Evolutionary conservation across 2,888 invertebrate species (phyloP), one percentile per base, ranked within the genome.

Genomic region (Meliscaeva auricollis): DNA sequence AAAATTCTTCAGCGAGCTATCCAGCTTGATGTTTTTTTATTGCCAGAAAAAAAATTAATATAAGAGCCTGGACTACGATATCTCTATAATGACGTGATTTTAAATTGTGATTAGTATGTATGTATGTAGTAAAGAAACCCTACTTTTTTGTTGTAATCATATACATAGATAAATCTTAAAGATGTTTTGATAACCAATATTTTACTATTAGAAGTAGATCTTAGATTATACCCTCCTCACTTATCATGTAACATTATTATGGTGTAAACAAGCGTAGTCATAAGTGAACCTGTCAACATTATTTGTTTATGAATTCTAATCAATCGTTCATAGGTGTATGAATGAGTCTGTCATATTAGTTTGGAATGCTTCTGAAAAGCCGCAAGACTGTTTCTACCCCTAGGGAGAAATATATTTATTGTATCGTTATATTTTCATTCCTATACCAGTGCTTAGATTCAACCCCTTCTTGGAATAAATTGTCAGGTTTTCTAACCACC

Each of bases 221-320:
- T 38, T 20, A 17, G 5, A 30, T 17, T 35, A 5, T 1, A 35
- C 13, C 13, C 11, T 32, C 11, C 9, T 56, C 15, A 17, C 17
- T 11, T 15, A 5, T 32, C 20, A 35, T 30, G 50, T 11, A 22
- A 3, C 13, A 46, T 46, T 75, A 60, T 75, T 75, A 56, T 73
- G 44, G 50, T 52, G 72, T 66, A 68, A 75, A 79, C 64, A 79
- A 72, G 75, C 66, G 30, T 54, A 52, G 60, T 75, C 68, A 66
- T 54, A 72, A 80, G 72, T 75, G 72, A 79, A 84, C 80, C 66
- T 79, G 75, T 79, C 80, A 84, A 68, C 69, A 70, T 56, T 66
- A 48, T 20, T 48, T 50, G 35, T 66, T 26, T 35, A 35, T 66
- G 50, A 48, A 66, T 70, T 64, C 75, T 70, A 58, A 84, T 79